Evolutionary conservation across 2,113 vertebrate species (phyloP).

Genomic region (Megaptera novaeangliae): DNA sequence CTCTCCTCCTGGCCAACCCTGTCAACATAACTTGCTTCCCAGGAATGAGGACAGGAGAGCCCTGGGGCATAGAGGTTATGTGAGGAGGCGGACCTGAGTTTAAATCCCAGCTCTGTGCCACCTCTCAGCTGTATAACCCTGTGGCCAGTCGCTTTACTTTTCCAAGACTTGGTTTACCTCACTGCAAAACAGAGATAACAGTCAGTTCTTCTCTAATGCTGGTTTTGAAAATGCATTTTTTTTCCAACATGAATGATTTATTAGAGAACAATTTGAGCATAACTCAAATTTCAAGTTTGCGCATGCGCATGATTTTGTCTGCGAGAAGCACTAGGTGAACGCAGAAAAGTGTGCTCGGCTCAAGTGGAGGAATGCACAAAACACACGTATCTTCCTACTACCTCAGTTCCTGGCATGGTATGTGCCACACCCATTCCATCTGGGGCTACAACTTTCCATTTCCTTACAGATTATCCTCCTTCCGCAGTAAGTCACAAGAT

Average conservation of each 20-base stretch:
- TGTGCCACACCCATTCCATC: not conserved
- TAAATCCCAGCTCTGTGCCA: not conserved
- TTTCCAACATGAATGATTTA: not conserved
- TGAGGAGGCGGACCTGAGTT: not conserved
- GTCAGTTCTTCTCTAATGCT: not conserved
- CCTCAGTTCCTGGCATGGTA: not conserved
- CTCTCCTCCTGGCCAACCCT: not conserved
- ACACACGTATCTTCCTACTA: not conserved
- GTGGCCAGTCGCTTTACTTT: not conserved
- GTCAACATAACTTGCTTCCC: not conserved
- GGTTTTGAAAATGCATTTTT: not conserved
- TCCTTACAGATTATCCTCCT: not conserved
- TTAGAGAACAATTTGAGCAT: not conserved
- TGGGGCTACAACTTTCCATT: not conserved
- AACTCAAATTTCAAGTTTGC: not conserved
- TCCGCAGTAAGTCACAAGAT: not conserved
- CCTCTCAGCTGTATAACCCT: not conserved
- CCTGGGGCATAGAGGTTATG: not conserved
- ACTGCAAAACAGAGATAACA: not conserved
- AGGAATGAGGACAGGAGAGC: not conserved
- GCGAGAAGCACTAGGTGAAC: not conserved
- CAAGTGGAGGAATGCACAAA: not conserved
- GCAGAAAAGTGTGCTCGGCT: not conserved
- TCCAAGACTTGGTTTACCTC: not conserved
- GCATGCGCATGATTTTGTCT: not conserved